Base-by-base conservation (phyloP, 2,797 vertebrate species). In the Euthynnus affinis region DNA sequence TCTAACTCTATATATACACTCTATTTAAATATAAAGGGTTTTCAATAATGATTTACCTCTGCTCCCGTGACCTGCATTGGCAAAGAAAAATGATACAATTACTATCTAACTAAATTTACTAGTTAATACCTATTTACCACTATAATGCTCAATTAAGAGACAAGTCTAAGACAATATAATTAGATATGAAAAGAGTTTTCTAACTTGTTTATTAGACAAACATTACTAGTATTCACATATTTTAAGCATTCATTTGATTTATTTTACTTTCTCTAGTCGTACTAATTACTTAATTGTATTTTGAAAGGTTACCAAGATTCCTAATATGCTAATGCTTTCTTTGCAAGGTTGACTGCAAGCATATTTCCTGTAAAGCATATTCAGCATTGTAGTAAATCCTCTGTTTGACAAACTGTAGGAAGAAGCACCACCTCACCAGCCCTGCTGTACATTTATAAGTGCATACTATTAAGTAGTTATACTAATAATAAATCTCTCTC, bases 21-120 rank as follows among this genome's bases (percentile, higher is more conserved):
- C 55, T 25, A 68, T 56, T 32, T 32, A 56, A 55, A 69, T n/a
- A 10, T 6, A 22, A 34, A 22, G 18, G 2, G 14, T 2, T 65
- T 66, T 25, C 48, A 49, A 44, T 17, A 53, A 40, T 57, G 8
- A n/a, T 49, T 93, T 93, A 94, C 94, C 94, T 94, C 25, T 82
- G 74, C 1, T 91, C 77, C 91, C 92, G 80, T 5, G 89, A 93
- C 88, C 94, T 94, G 93, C 82, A 76, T 87, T 69, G 49, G 82
- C 84, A 66, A 81, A 76, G 40, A 78, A 74, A 63, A 81, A 65
- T 13, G 44, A 77, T 2, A 57, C 5, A 65, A 48, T 84, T 72
- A 82, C 23, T 25, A 42, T 57, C n/a, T 20, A 59, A 58, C 23
- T 71, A 53, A 25, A 15, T 29, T 27, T 59, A 64, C 17, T 9